Percentiles rank a stretch among this genome's conserved stretches.
Evolutionary conservation across 2,888 invertebrate genomes (phyloP).

Genomic region (Cheilosia urbana): DNA sequence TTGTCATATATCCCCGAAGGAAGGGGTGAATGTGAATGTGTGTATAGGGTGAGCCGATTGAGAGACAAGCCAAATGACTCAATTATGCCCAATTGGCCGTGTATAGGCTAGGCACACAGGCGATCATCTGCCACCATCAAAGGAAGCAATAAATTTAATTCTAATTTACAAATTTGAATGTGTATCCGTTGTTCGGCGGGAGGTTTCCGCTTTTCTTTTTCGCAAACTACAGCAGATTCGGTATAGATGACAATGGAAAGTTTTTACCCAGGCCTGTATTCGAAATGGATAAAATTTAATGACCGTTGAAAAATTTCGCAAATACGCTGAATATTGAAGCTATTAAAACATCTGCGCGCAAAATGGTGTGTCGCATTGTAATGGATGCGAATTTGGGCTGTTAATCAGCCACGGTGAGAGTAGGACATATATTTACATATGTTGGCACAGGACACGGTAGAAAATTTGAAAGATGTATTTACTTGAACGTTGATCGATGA

Average conservation of each 20-base stretch:
- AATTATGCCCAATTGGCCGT: slow-evolving; percentile 48
- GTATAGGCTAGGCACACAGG: slow-evolving; percentile 4
- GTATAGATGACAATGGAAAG: slow-evolving; percentile 24
- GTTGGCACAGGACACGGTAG: background rate
- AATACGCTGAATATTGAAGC: slow-evolving; percentile 42
- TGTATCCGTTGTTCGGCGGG: slow-evolving; percentile 6
- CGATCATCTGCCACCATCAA: slow-evolving; percentile 64
- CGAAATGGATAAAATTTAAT: slow-evolving; percentile 68
- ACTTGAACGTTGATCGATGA: too few species aligned
- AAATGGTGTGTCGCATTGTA: slow-evolving; percentile 15
- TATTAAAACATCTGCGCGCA: slow-evolving; percentile 49
- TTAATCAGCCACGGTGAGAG: background rate
- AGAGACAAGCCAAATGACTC: slow-evolving; percentile 63
- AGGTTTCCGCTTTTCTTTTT: slow-evolving; percentile 8
- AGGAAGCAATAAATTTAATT: slow-evolving; percentile 70
- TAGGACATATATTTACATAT: background rate
- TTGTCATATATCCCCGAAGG: background rate
- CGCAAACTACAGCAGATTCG: slow-evolving; percentile 24
- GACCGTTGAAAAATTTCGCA: slow-evolving; percentile 66
- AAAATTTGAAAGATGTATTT: too few species aligned
- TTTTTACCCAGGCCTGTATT: slow-evolving; percentile 43
- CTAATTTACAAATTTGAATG: slow-evolving; percentile 64
- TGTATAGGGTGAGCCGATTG: background rate
- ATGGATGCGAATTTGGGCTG: background rate
- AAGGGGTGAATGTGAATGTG: slow-evolving; percentile 56